Evolutionary conservation across 1,140 invertebrate genomes (phyloP).

Genomic region (Laupala kohalensis): DNA sequence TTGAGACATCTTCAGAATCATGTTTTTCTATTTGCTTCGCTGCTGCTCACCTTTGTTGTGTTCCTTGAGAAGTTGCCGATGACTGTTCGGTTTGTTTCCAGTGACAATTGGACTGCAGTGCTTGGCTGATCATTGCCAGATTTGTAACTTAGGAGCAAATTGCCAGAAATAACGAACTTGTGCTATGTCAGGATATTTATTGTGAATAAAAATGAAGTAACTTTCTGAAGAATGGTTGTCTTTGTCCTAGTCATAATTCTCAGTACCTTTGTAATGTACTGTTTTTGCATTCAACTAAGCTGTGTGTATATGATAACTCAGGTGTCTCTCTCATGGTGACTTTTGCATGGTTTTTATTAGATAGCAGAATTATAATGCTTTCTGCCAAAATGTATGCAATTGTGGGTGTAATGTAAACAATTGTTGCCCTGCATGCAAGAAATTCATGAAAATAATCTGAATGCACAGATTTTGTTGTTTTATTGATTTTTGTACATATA

Average conservation of each 20-base stretch:
- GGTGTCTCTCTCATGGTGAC: not conserved
- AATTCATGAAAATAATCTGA: not conserved
- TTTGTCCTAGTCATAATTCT: not conserved
- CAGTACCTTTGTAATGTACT: not conserved
- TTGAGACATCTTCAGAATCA: not conserved
- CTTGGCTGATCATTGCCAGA: not conserved
- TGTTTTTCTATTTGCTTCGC: constrained; percentile 4
- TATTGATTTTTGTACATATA: not conserved
- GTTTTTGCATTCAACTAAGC: not conserved
- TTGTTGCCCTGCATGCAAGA: not conserved
- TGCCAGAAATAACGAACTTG: not conserved
- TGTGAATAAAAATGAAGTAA: constrained; percentile 6
- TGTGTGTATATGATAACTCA: not conserved
- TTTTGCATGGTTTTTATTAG: not conserved
- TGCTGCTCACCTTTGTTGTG: not conserved
- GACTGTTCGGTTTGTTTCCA: not conserved
- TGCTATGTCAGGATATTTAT: constrained; percentile 8
- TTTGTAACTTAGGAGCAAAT: not conserved
- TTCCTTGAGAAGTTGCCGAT: not conserved
- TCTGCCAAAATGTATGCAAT: not conserved
- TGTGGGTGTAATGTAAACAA: not conserved
- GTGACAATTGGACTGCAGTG: not conserved
- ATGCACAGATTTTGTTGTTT: not conserved
- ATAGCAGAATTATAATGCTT: not conserved
- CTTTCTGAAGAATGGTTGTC: not conserved